Evolutionary conservation across 2,888 invertebrate species (phyloP).

Genomic region (Limenitis camilla): DNA sequence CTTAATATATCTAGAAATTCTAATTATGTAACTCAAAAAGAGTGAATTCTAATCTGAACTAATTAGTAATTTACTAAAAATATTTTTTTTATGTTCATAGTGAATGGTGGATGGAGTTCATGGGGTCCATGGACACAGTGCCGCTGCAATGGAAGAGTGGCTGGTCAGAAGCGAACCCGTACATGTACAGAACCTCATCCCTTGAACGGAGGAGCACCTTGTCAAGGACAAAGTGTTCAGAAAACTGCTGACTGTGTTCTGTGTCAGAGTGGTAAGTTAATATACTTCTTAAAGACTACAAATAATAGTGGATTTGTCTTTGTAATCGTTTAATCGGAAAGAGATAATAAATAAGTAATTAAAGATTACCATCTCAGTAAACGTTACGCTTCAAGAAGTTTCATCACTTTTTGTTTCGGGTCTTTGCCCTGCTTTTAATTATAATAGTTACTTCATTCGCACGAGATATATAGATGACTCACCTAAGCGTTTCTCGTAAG

Average conservation of each 20-base stretch:
- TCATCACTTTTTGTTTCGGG: constrained; percentile 17
- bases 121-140: constrained; percentile 94
- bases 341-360: constrained; percentile 9
- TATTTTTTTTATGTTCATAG: constrained; percentile 63
- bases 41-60: too few relatives aligned
- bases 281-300: neutral
- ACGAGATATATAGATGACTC: too few relatives aligned
- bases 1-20: too few relatives aligned
- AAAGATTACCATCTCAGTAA: constrained; percentile 12
- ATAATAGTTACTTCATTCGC: constrained; percentile 4
- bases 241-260: constrained; percentile 87
- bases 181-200: constrained; percentile 93
- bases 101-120: constrained; percentile 95
- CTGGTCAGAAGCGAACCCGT: constrained; percentile 87
- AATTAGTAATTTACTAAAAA: neutral
- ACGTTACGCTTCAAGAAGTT: constrained; percentile 15
- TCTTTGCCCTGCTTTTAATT: constrained; percentile 15
- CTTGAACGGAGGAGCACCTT: constrained; percentile 91
- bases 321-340: too few relatives aligned
- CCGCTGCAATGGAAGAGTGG: constrained; percentile 83
- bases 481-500: too few relatives aligned
- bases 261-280: constrained; percentile 73
- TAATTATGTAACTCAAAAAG: too few relatives aligned
- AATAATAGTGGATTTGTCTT: neutral
- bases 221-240: constrained; percentile 87